Evolutionary conservation across 2,113 vertebrate species (phyloP).

Genomic region (Trinectes maculatus): DNA sequence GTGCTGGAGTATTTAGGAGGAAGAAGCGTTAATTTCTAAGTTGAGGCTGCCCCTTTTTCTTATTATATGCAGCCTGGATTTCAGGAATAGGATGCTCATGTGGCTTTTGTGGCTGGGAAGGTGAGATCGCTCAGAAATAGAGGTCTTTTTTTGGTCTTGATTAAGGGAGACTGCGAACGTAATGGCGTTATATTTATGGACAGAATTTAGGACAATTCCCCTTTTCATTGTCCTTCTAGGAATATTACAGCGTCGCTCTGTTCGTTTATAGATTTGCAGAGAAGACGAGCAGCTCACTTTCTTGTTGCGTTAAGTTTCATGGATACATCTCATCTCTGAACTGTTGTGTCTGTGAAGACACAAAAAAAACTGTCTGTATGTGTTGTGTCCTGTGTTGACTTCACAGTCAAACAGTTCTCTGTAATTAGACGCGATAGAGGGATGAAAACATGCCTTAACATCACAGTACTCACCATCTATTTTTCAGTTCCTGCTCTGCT

Average conservation of each 20-base stretch:
- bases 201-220: slow-evolving; percentile 65
- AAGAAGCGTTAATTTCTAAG: slow-evolving; percentile 61
- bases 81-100: slow-evolving; percentile 73
- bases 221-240: slow-evolving; percentile 63
- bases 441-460: slow-evolving; percentile 7
- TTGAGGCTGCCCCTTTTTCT: slow-evolving; percentile 69
- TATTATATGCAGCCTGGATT: slow-evolving; percentile 75
- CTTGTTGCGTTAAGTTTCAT: background rate
- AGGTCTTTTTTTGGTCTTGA: slow-evolving; percentile 57
- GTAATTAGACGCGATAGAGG: slow-evolving; percentile 38
- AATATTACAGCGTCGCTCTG: slow-evolving; percentile 42
- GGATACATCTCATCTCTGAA: background rate
- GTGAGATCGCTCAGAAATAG: slow-evolving; percentile 67
- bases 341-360: slow-evolving; percentile 11
- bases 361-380: no score
- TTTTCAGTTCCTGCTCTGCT: background rate
- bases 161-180: slow-evolving; percentile 51
- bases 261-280: background rate
- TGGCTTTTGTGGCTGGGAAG: slow-evolving; percentile 64
- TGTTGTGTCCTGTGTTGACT: slow-evolving; percentile 19
- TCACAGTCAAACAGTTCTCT: slow-evolving; percentile 27
- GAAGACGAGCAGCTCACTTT: background rate
- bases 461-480: background rate
- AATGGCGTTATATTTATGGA: slow-evolving; percentile 55
- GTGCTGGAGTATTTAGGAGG: slow-evolving; percentile 63